phyloP scores from a whole-genome alignment of 2,797 vertebrate genomes.

The Melanogrammus aeglefinus region DNA sequence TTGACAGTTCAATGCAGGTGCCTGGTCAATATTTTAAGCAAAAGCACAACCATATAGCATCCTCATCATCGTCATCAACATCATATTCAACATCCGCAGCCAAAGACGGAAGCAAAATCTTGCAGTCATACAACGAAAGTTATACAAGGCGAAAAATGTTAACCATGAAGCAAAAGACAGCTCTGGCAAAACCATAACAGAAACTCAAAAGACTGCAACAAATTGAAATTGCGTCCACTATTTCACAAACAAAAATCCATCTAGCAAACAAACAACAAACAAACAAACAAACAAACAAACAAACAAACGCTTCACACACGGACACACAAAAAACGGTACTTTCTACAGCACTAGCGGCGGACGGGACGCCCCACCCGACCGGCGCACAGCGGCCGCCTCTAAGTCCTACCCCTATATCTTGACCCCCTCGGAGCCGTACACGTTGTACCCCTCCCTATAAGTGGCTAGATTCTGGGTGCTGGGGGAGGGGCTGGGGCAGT shows the following conservation, averaged over 20 bases:
- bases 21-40: slow-evolving; percentile 78
- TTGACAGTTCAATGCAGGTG: slow-evolving; percentile 85
- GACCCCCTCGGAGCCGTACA: slow-evolving; percentile 99
- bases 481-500: slow-evolving; percentile 99
- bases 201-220: neutral
- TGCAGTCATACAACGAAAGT: slow-evolving; percentile 70
- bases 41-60: slow-evolving; percentile 71
- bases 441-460: slow-evolving; percentile 99
- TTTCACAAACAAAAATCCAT: slow-evolving; percentile 39
- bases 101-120: slow-evolving; percentile 83
- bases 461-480: slow-evolving; percentile 99
- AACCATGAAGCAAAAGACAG: slow-evolving; percentile 14
- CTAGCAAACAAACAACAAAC: slow-evolving; percentile 52
- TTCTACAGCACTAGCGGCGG: slow-evolving; percentile 65
- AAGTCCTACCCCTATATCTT: slow-evolving; percentile 99
- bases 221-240: slow-evolving; percentile 59
- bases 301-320: slow-evolving; percentile 26
- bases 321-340: slow-evolving; percentile 35
- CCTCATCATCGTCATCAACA: slow-evolving; percentile 70
- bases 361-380: slow-evolving; percentile 83
- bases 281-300: slow-evolving; percentile 58
- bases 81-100: slow-evolving; percentile 75
- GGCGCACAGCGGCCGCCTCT: slow-evolving; percentile 79
- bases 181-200: slow-evolving; percentile 8
- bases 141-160: slow-evolving; percentile 30